These are phyloP conservation scores for Corythornis cristatus DNA, from an alignment of 2,113 vertebrate genomes.

Conservation along the genomic window DNA sequence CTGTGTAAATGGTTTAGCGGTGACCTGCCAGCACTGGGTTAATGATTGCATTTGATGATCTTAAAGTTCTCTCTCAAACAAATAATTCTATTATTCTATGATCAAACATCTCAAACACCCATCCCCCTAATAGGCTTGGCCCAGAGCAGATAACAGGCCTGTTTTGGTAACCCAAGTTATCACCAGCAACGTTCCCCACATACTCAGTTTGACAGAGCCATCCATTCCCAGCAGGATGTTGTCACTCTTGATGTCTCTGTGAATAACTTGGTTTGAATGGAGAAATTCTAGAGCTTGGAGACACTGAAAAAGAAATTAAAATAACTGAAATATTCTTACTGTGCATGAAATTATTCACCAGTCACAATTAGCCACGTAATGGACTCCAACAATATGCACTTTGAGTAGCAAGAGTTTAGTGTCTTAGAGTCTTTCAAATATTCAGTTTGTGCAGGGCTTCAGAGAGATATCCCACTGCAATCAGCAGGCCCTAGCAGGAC, in stretches of 20 bases:
- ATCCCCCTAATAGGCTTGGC: background rate
- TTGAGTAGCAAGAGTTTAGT: background rate
- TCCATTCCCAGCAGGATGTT: constrained; percentile 98
- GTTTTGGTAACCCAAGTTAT: background rate
- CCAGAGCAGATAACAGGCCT: background rate
- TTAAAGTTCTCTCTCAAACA: background rate
- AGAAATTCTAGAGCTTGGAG: constrained; percentile 97
- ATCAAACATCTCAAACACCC: background rate
- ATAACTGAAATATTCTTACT: background rate
- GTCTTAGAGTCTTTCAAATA: background rate
- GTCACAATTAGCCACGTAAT: background rate
- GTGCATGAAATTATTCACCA: background rate
- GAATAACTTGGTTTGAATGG: constrained; percentile 96
- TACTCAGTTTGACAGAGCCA: constrained; percentile 97
- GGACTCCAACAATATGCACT: background rate
- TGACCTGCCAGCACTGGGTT: background rate
- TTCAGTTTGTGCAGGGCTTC: background rate
- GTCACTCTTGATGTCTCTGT: constrained; percentile 98
- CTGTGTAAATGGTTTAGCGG: background rate
- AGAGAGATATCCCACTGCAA: background rate
- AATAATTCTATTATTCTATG: background rate
- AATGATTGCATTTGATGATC: background rate
- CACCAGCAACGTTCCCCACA: constrained; percentile 10
- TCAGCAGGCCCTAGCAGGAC: background rate
- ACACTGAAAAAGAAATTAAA: constrained; percentile 77